phyloP scores from a whole-genome alignment of 2,113 vertebrate genomes.

The Psittacula cyanocephala region DNA sequence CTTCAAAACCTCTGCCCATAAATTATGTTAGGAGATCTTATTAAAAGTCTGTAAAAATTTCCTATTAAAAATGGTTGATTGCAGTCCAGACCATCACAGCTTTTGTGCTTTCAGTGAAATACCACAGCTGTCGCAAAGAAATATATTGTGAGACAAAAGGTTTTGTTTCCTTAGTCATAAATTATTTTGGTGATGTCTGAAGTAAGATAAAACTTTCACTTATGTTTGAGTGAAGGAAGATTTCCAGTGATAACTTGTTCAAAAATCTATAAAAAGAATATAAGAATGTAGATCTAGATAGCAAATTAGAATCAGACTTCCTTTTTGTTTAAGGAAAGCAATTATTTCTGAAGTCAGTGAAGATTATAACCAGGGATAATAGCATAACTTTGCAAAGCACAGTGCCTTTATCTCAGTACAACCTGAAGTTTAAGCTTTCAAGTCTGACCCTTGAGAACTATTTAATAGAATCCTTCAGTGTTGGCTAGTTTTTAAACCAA shows the following conservation, averaged over 20 bases:
- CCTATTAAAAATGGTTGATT: slow-evolving; percentile 88
- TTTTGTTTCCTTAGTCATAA: slow-evolving; percentile 83
- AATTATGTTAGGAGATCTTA: slow-evolving; percentile 87
- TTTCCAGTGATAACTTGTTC: slow-evolving; percentile 78
- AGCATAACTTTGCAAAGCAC: slow-evolving; percentile 71
- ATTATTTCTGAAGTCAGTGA: slow-evolving; percentile 73
- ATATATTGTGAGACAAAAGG: slow-evolving; percentile 84
- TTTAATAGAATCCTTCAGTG: slow-evolving; percentile 11
- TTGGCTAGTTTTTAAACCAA: slow-evolving; percentile 29
- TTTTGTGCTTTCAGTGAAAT: slow-evolving; percentile 85
- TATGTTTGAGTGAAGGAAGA: slow-evolving; percentile 83
- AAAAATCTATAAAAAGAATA: slow-evolving; percentile 85
- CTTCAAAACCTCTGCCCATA: slow-evolving; percentile 91
- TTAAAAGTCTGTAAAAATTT: slow-evolving; percentile 89
- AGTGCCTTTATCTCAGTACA: slow-evolving; percentile 59
- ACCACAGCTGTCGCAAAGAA: slow-evolving; percentile 90
- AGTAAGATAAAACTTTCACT: slow-evolving; percentile 87
- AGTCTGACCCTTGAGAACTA: slow-evolving; percentile 65
- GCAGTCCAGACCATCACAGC: slow-evolving; percentile 83
- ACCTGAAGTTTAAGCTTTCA: slow-evolving; percentile 74
- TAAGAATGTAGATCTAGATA: slow-evolving; percentile 83
- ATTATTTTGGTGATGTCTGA: slow-evolving; percentile 81
- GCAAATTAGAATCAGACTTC: slow-evolving; percentile 85
- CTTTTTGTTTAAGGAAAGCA: slow-evolving; percentile 77
- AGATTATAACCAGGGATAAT: slow-evolving; percentile 80